Conservation (phyloP, 1,140 invertebrate species). For the Scylla paramamosain region DNA sequence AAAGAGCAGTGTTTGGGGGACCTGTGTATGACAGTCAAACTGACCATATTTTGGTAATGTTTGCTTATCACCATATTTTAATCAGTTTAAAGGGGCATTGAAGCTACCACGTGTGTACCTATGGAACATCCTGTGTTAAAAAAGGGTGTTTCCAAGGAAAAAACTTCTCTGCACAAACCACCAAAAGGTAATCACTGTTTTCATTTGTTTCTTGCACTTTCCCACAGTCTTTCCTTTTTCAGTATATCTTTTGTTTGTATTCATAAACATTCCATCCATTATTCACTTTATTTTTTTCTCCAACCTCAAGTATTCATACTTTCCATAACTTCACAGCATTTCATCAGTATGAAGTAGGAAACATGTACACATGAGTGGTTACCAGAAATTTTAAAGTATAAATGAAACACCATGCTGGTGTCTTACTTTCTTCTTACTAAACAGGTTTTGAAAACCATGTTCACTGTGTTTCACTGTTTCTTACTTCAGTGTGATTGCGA, state of each 20-base stretch:
- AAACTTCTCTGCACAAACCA: not conserved
- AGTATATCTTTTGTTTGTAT: not conserved
- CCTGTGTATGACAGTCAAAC: too few relatives aligned
- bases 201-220: slow-evolving; percentile 10
- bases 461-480: not conserved
- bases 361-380: not conserved
- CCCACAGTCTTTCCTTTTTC: not conserved
- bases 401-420: not conserved
- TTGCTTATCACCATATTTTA: not conserved
- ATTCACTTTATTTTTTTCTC: not conserved
- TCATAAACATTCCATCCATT: not conserved
- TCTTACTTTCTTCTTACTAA: not conserved
- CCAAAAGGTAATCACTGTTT: not conserved
- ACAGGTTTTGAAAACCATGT: not conserved
- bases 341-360: not conserved
- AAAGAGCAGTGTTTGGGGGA: too few relatives aligned
- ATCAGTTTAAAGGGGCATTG: not conserved
- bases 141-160: not conserved
- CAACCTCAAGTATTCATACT: not conserved
- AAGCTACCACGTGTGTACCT: slow-evolving; percentile 8
- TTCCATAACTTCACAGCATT: not conserved
- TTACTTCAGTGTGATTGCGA: not conserved
- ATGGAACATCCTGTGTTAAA: slow-evolving; percentile 10
- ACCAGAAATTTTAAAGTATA: not conserved
- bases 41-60: not conserved